Percentiles rank a stretch among this genome's conserved stretches.
These are phyloP conservation scores for Mustela lutreola DNA, from an alignment of 2,113 vertebrate species.

Conservation along the genomic window DNA sequence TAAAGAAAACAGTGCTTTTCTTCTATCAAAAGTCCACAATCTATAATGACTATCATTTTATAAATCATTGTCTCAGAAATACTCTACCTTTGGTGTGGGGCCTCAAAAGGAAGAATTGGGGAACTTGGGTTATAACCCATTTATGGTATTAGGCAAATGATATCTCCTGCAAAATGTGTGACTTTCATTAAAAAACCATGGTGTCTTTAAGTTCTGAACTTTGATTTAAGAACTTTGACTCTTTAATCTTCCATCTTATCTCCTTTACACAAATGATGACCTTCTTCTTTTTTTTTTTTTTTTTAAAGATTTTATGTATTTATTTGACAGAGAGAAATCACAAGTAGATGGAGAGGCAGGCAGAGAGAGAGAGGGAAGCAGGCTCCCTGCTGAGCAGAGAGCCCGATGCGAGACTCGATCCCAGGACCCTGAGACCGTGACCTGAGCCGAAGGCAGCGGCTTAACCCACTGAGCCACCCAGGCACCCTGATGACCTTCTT, in stretches of 20 bases:
- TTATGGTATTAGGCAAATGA: background rate
- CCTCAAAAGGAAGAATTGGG: background rate
- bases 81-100: background rate
- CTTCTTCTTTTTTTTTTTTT: background rate
- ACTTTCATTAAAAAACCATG: slow-evolving; percentile 8
- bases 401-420: too few species aligned
- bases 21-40: background rate
- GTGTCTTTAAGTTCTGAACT: background rate
- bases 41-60: background rate
- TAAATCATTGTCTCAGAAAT: background rate
- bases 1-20: background rate
- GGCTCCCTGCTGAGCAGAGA: too few species aligned
- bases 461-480: too few species aligned
- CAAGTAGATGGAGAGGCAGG: too few species aligned
- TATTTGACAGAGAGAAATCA: too few species aligned
- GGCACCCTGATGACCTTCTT: background rate
- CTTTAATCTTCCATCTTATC: slow-evolving; percentile 28
- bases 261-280: background rate
- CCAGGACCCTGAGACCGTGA: too few species aligned
- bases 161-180: background rate
- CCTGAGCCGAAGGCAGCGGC: too few species aligned
- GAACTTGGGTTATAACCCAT: background rate
- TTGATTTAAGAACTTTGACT: slow-evolving; percentile 53
- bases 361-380: too few species aligned
- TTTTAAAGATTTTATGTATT: too few species aligned